Percentiles rank a stretch among this genome's conserved stretches.
Conservation (phyloP, 2,797 vertebrate genomes). For the Diceros bicornis region DNA sequence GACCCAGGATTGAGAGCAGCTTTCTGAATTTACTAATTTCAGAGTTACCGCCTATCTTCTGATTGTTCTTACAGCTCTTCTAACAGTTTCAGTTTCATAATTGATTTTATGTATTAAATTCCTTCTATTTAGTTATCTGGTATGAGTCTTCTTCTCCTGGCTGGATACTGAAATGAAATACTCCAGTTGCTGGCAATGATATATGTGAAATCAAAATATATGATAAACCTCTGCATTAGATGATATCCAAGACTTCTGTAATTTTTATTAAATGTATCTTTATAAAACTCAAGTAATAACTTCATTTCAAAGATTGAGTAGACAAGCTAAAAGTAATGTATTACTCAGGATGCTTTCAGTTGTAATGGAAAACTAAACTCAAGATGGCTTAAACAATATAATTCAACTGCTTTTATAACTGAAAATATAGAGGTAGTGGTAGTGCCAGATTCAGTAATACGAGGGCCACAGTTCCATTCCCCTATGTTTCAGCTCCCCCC, state of each 20-base stretch:
- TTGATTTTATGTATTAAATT: not conserved
- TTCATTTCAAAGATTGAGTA: not conserved
- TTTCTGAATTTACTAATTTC: not conserved
- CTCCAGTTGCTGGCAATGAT: not conserved
- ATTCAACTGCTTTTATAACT: not conserved
- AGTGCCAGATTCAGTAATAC: not conserved
- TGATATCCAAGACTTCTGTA: not conserved
- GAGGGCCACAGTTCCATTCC: not conserved
- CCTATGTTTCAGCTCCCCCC: not conserved
- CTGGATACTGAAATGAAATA: not conserved
- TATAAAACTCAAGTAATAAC: not conserved
- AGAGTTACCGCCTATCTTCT: not conserved
- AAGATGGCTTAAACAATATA: not conserved
- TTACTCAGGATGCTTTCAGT: not conserved
- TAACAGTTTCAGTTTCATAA: conserved; percentile 13
- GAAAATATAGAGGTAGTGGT: not conserved
- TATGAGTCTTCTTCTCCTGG: not conserved
- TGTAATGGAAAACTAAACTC: not conserved
- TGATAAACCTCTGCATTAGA: not conserved
- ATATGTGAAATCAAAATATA: not conserved
- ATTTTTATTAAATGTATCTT: conserved; percentile 45
- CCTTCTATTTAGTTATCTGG: not conserved
- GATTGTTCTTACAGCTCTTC: not conserved
- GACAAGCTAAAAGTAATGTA: not conserved
- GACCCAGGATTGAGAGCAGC: not conserved